These are phyloP conservation scores for Zygothrica quintamaculata DNA, from an alignment of 2,888 invertebrate genomes.

Conservation along the genomic window DNA sequence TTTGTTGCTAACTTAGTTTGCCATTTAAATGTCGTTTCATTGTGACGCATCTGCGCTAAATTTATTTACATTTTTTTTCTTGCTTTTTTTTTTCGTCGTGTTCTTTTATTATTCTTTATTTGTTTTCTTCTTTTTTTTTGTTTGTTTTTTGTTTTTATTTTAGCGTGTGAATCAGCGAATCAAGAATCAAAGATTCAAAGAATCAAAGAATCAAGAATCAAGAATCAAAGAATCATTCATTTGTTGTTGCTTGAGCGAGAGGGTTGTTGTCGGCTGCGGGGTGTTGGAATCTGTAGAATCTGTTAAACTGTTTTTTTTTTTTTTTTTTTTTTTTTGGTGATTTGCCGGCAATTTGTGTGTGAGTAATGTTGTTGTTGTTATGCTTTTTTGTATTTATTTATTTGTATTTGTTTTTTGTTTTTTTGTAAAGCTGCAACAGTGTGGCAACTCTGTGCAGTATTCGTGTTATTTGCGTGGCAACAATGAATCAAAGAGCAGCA, in stretches of 20 bases:
- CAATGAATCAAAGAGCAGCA: slow-evolving; percentile 25
- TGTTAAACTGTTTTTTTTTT: slow-evolving; percentile 32
- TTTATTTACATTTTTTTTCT: slow-evolving; percentile 19
- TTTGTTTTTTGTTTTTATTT: slow-evolving; percentile 4
- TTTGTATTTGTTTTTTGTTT: no score
- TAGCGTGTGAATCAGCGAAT: slow-evolving; percentile 56
- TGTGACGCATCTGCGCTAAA: slow-evolving; percentile 50
- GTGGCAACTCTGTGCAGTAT: slow-evolving; percentile 43
- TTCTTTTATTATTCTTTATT: slow-evolving; percentile 1
- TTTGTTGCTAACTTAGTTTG: slow-evolving; percentile 18
- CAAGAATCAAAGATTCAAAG: no score
- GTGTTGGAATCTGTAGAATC: no score
- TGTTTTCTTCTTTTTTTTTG: no score
- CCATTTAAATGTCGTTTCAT: slow-evolving; percentile 33
- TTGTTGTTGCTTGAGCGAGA: no score
- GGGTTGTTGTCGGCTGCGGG: no score
- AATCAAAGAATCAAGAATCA: no score
- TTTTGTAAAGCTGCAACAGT: slow-evolving; percentile 23
- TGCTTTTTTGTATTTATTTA: no score
- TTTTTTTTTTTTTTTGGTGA: not conserved
- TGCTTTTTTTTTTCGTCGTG: not conserved
- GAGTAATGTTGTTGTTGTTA: slow-evolving; percentile 23
- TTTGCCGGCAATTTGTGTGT: slow-evolving; percentile 24
- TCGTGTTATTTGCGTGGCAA: slow-evolving; percentile 59
- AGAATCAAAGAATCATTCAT: slow-evolving; percentile 53